Evolutionary conservation across 2,797 vertebrate species (phyloP), one percentile per base, ranked within the genome.

Genomic region (Enteromius fasciolatus): DNA sequence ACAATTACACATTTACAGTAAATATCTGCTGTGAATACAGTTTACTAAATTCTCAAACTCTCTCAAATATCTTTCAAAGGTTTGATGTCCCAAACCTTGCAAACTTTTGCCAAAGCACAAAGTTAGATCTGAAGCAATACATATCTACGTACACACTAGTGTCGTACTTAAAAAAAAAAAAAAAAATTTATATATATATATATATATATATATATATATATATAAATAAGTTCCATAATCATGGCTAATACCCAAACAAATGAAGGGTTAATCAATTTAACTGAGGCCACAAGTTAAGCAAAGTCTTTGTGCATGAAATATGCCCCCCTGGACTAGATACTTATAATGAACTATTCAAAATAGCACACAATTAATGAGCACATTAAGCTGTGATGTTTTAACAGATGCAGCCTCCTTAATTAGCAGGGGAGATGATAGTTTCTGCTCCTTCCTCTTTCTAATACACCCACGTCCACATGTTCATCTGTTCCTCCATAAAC

Each of bases 371-470:
- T 86, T 86, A 88, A 85, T 81, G 83, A 88, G 81, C 73, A 83
- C 81, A 85, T 86, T 86, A 84, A 78, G 79, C 59, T 54, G 72
- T 84, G 68, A 78, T 85, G 79, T 82, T 86, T 81, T 83, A 87
- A 74, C 86, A 86, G 84, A 87, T 86, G 86, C 76, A 82, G 68
- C 76, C 83, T 76, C 80, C 33, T 86, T 88, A 85, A 86, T 86
- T 81, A 81, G 78, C 83, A 81, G 69, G 68, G 77, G 84, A 86
- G n/a, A 75, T 78, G 50, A 31, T 83, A 73, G 73, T 78, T 78
- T 70, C 81, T 84, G 72, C 52, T 23, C 63, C 76, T 72, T 77
- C 82, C 64, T 84, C 46, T 70, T 83, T 87, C 52, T 73, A 36
- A 44, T 23, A 73, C 82, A 84, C 72, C 83, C 76, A 80, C 50